Evolutionary conservation across 2,888 invertebrate species (phyloP), one percentile per base, ranked within the genome.

Genomic region (Apoda limacodes): DNA sequence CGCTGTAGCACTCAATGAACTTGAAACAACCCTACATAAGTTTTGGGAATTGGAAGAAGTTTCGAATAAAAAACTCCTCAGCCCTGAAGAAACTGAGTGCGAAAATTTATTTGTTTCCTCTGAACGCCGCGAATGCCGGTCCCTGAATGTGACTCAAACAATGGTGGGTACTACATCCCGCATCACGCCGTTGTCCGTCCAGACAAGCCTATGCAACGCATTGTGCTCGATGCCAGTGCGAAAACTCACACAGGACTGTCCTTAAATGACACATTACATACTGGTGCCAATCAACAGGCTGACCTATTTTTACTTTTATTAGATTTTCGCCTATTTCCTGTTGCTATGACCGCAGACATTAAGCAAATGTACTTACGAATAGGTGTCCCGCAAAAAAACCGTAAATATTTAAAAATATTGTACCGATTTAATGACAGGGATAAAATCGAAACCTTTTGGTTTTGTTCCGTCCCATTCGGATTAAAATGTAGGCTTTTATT

Each of bases 271-370:
- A n/a, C n/a, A n/a, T n/a, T n/a, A n/a, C n/a, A n/a, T n/a, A n/a
- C n/a, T n/a, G n/a, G n/a, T n/a, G n/a, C n/a, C n/a, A n/a, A n/a
- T n/a, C n/a, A 28, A 38, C 42, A 40, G 31, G 30, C 27, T 21
- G 34, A 39, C 27, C 17, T 42, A 13, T 39, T 39, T 27, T 9
- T 30, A 7, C n/a, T 41, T 3, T 25, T 42, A 14, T 19, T 39
- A 3, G 30, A 39, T 21, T 34, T 39, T 22, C 34, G 42, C 7
- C 20, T 38, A 9, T 39, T 34, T 24, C 38, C 34, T 3, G 25
- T 38, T 9, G 27, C 30, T 32, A 9, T 35, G 35, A 13, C 17
- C 27, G 13, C 24, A 13, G 6, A 21, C n/a, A n/a, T n/a, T n/a
- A n/a, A n/a, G n/a, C n/a, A n/a, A n/a, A n/a, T n/a, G n/a, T n/a